These are phyloP conservation scores for Andrena minutula DNA, from an alignment of 2,888 invertebrate species.

Conservation along the genomic window DNA sequence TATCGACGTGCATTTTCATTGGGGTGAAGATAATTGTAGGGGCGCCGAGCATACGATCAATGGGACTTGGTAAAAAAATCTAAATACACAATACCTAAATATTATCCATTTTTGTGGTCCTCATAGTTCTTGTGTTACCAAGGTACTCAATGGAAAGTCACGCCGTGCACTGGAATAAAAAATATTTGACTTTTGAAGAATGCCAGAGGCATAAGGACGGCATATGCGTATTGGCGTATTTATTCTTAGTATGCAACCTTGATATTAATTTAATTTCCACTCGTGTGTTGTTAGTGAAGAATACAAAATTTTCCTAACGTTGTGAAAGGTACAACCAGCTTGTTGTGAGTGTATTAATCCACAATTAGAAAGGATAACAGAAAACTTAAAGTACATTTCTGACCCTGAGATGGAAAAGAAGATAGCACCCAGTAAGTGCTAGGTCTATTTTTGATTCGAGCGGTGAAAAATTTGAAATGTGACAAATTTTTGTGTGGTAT, in stretches of 20 bases:
- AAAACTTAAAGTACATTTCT: slow-evolving; percentile 71
- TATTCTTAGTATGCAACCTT: slow-evolving; percentile 73
- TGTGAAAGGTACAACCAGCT: slow-evolving; percentile 63
- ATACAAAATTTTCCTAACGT: slow-evolving; percentile 19
- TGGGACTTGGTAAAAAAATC: slow-evolving; percentile 73
- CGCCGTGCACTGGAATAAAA: slow-evolving; percentile 78
- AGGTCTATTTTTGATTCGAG: not conserved
- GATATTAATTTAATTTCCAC: not conserved
- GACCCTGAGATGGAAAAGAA: slow-evolving; percentile 54
- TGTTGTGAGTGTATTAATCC: slow-evolving; percentile 57
- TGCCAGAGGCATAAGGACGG: slow-evolving; percentile 77
- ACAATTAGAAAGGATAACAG: slow-evolving; percentile 73
- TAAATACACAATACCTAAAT: not conserved
- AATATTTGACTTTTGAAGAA: slow-evolving; percentile 74
- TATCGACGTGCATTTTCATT: slow-evolving; percentile 75
- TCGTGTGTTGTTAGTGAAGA: not conserved
- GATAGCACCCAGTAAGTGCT: slow-evolving; percentile 74
- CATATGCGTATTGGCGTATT: slow-evolving; percentile 73
- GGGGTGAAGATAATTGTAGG: slow-evolving; percentile 76
- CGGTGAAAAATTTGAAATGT: not conserved
- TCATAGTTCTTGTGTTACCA: not conserved
- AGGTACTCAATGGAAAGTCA: slow-evolving; percentile 81
- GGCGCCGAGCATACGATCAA: slow-evolving; percentile 80
- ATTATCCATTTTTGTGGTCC: not conserved
- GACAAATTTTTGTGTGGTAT: not conserved